Evolutionary conservation across 2,797 vertebrate genomes (phyloP), one percentile per base, ranked within the genome.

Genomic region (Chiroxiphia lanceolata): DNA sequence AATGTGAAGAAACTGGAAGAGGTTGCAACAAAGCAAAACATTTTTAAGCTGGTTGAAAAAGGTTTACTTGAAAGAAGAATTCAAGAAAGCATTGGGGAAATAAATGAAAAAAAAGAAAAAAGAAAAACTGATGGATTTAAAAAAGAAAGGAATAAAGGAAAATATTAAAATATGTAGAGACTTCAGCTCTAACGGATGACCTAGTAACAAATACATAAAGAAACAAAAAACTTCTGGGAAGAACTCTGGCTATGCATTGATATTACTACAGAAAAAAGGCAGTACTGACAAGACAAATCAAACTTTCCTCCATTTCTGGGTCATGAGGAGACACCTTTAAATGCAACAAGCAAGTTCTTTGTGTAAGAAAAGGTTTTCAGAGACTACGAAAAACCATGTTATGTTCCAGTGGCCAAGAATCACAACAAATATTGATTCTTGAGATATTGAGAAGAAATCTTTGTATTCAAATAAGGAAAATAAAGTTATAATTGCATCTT

Each of bases 41-140:
- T 98, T 93, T 98, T 97, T 83, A 94, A 95, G 22, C 87, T 92
- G 72, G 96, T 72, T 69, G 97, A 98, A 96, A 98, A 97, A 83
- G 79, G 81, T 22, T 65, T 88, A 7, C 50, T 98, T 63, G 97
- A 98, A 97, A 98, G 97, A 98, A 16, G 69, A 98, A 89, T 69
- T 98, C 63, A 97, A 98, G 54, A 91, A 97, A 48, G 82, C 71
- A 27, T n/a, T n/a, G 13, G 7, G 34, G 5, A 90, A 92, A 93
- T 4, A 45, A 60, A 72, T 36, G 4, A 82, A 45, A 47, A 75
- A 69, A 74, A 1, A 23, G 42, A 61, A 19, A 8, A 11, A 8
- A 9, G 4, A 26, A 25, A 6, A 56, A 1, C 2, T 53, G n/a
- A 36, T 42, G n/a, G 8, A 48, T 70, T 34, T 86, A 80, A 34